Evolutionary conservation across 2,113 vertebrate species (phyloP), one percentile per base, ranked within the genome.

Genomic region (Sarotherodon lohbergeri): DNA sequence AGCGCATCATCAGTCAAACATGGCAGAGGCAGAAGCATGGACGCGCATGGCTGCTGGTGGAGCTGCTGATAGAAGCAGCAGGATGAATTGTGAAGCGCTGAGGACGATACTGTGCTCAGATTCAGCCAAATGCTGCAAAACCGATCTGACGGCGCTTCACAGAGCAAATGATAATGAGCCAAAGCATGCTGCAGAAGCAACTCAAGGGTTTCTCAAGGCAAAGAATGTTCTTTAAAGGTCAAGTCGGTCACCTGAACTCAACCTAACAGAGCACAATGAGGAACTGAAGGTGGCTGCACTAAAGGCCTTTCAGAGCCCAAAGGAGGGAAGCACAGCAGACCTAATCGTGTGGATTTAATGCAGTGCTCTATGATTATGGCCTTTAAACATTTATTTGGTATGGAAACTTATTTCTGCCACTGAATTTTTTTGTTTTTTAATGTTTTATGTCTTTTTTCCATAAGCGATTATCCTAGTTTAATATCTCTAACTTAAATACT

Each of bases 391-490:
- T 56, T 12, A 39, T 66, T 36, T 22, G 32, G 22, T 66, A 66
- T 68, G 34, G 34, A 41, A 68, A 22, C 34, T 13, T 68, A 39
- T 68, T 0, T 66, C 19, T 39, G 19, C 61, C 11, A 66, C 34
- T 66, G 4, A 36, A 19, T 29, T 19, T 36, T 6, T 34, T 12
- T 63, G 5, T n/a, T 63, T 63, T 63, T n/a, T 27, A 27, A 34
- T 4, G 32, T 63, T 63, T n/a, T 63, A 63, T 63, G 6, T 7
- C 1, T 63, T 39, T 36, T 66, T 66, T 12, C 34, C 61, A 12
- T 63, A 63, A 39, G 17, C 0, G 0, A 0, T 10, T 6, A 5
- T 71, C 36, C 5, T 39, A 41, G 2, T 39, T 80, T 80, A 63
- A 12, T 12, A 63, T 63, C 32, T 63, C 29, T 34, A 0, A 10